Conservation (phyloP, 2,113 vertebrate species). For the Phrynocephalus versicolor region DNA sequence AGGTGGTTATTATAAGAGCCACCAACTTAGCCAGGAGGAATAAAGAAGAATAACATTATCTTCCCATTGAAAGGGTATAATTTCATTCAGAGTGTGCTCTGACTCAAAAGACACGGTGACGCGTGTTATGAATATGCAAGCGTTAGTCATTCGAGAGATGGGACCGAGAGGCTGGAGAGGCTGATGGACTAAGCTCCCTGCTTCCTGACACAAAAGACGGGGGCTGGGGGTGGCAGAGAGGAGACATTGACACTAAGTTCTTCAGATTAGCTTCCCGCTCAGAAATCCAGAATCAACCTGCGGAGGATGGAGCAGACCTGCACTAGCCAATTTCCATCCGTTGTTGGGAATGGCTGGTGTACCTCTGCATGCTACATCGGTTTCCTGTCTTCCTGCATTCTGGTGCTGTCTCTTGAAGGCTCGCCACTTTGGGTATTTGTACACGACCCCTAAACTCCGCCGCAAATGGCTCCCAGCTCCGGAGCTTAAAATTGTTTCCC, state of each 20-base stretch:
- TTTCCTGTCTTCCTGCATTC: too few relatives aligned
- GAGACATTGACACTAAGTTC: background rate
- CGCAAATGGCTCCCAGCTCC: too few relatives aligned
- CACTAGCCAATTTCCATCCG: background rate
- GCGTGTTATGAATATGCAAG: constrained; percentile 24
- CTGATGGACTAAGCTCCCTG: background rate
- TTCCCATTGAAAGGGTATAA: constrained; percentile 15
- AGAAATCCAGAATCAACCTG: background rate
- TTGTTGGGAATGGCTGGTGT: background rate
- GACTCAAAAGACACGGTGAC: constrained; percentile 17
- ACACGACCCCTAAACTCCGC: too few relatives aligned
- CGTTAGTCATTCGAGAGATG: constrained; percentile 18
- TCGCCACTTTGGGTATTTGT: too few relatives aligned
- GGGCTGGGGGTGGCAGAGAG: background rate
- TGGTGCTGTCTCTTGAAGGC: too few relatives aligned
- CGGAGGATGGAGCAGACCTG: background rate
- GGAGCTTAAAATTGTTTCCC: too few relatives aligned
- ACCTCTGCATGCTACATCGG: too few relatives aligned
- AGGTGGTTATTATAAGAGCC: constrained; percentile 16
- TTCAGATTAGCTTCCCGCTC: background rate
- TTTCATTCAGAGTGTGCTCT: constrained; percentile 24
- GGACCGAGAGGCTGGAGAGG: background rate
- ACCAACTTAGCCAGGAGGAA: background rate
- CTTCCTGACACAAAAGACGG: background rate
- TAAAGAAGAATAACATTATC: background rate